phyloP scores from a whole-genome alignment of 30 jellyfish, hydroid and myxozoan genomes.

The Haliclystus octoradiatus region DNA sequence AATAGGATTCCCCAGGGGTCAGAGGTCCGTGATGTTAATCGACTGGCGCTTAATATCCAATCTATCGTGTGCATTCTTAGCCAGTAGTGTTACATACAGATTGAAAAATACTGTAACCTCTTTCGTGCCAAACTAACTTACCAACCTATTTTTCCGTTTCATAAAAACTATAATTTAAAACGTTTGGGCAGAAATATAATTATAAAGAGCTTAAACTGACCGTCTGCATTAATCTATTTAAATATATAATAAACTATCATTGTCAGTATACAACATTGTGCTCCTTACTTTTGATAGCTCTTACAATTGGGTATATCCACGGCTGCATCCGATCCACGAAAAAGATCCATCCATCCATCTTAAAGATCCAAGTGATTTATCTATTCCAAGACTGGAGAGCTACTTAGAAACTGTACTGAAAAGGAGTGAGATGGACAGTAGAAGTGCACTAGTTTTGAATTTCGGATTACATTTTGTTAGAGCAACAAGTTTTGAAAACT shows the following conservation, averaged over 20 bases:
- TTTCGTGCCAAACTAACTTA: no score
- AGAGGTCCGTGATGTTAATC: no score
- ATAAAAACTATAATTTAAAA: no score
- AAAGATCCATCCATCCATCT: constrained; percentile 64
- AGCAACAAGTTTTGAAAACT: constrained; percentile 59
- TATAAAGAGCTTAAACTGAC: not conserved
- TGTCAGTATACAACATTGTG: not conserved
- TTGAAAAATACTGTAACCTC: no score
- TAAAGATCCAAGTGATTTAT: constrained; percentile 51
- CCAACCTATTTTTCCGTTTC: no score
- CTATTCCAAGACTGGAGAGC: constrained; percentile 26
- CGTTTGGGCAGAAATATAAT: no score
- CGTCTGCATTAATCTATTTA: not conserved
- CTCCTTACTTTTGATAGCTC: constrained; percentile 28
- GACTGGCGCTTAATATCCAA: no score
- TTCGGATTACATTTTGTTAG: constrained; percentile 79
- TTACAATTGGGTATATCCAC: constrained; percentile 89
- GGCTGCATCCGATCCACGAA: constrained; percentile 50
- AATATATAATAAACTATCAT: not conserved
- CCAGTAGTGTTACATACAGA: no score
- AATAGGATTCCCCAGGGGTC: no score
- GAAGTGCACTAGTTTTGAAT: constrained; percentile 60
- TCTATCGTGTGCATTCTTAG: no score
- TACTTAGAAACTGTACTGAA: constrained; percentile 18
- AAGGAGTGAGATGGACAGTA: constrained; percentile 18